These are phyloP conservation scores for Iselma pallidipennis DNA, from an alignment of 2,888 invertebrate genomes.

Conservation along the genomic window DNA sequence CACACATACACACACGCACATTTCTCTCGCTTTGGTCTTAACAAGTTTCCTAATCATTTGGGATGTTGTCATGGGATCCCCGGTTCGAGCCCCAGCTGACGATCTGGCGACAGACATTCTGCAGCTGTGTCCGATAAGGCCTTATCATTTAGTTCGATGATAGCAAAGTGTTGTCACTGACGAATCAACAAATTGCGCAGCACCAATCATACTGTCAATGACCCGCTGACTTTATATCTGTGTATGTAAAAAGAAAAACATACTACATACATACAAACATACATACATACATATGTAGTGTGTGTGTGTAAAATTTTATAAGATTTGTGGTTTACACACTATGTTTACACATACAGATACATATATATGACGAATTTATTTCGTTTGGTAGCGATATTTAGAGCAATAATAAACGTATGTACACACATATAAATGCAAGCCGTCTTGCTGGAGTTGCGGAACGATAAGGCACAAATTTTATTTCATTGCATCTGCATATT, in stretches of 20 bases:
- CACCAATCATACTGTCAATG: constrained; percentile 35
- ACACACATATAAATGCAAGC: not conserved
- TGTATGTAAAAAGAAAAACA: constrained; percentile 5
- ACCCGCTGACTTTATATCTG: constrained; percentile 28
- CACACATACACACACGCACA: too few relatives aligned
- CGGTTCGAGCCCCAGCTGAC: constrained; percentile 25
- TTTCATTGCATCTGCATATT: not conserved
- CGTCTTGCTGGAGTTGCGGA: too few relatives aligned
- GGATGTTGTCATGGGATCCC: constrained; percentile 4
- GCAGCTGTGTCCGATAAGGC: constrained; percentile 29
- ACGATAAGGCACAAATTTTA: too few relatives aligned
- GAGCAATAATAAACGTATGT: not conserved
- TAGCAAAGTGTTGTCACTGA: constrained; percentile 21
- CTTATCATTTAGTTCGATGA: constrained; percentile 26
- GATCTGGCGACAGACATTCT: constrained; percentile 34
- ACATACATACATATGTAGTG: not conserved
- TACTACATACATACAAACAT: not conserved
- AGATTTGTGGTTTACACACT: not conserved
- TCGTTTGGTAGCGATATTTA: not conserved
- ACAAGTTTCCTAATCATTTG: constrained; percentile 5
- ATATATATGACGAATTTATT: not conserved
- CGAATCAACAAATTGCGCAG: constrained; percentile 43
- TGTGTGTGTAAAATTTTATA: not conserved
- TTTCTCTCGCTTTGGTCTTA: not conserved
- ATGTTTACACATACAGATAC: not conserved